Evolutionary conservation across 2,797 vertebrate genomes (phyloP).

Genomic region (Ptychadena robeensis): DNA sequence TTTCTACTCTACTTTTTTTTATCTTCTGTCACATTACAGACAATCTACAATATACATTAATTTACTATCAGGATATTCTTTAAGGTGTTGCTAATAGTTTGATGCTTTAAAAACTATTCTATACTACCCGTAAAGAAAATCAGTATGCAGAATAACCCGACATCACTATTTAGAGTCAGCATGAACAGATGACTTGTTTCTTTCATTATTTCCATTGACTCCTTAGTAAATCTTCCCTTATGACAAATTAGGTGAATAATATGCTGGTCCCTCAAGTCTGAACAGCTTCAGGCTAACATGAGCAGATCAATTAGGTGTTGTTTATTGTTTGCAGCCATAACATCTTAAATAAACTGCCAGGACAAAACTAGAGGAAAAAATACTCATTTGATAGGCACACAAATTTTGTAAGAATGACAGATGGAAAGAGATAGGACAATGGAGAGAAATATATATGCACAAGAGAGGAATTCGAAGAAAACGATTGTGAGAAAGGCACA

Average conservation of each 20-base stretch:
- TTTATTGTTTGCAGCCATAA: constrained; percentile 10
- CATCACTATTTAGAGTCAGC: neutral
- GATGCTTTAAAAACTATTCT: neutral
- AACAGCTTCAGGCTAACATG: constrained; percentile 16
- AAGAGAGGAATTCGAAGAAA: neutral
- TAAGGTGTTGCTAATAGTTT: neutral
- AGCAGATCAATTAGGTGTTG: constrained; percentile 43
- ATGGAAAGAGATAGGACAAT: neutral
- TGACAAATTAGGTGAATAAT: constrained; percentile 39
- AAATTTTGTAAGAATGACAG: neutral
- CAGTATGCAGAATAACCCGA: neutral
- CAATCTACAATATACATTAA: neutral
- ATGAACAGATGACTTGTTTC: neutral
- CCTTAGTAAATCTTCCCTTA: constrained; percentile 21
- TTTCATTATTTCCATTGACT: constrained; percentile 7
- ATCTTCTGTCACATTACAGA: neutral
- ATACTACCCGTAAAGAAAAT: neutral
- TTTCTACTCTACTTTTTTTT: neutral
- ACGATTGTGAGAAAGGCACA: neutral
- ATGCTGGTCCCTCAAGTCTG: constrained; percentile 23
- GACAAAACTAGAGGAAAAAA: neutral
- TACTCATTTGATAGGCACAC: neutral
- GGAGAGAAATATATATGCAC: neutral
- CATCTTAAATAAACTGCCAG: constrained; percentile 6
- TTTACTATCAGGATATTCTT: neutral